Conservation (phyloP, 2,797 vertebrate genomes). For the Coregonus suidteri region DNA sequence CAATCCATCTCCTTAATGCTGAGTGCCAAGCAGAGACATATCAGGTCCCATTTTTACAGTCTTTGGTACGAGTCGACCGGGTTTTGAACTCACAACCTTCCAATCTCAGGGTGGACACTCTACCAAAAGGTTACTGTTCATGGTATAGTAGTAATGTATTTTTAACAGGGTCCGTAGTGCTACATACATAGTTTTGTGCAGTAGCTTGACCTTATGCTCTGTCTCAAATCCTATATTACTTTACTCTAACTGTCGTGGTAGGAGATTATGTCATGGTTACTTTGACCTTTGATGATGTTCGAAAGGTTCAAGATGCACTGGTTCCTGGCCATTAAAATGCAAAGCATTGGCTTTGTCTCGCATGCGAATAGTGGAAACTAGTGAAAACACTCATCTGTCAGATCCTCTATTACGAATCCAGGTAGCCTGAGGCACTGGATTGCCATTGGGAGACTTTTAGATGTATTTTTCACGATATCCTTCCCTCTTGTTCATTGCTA, state of each 20-base stretch:
- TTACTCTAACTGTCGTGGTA: not conserved
- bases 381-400: constrained; percentile 12
- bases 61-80: no score
- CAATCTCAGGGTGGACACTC: no score
- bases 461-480: not conserved
- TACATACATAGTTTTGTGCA: no score
- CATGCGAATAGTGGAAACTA: constrained; percentile 30
- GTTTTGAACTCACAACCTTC: no score
- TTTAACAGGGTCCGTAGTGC: no score
- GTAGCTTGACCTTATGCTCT: no score
- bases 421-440: constrained; percentile 25
- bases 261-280: not conserved
- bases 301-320: constrained; percentile 42
- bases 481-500: not conserved
- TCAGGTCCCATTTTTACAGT: no score
- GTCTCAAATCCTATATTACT: no score
- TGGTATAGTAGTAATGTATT: no score
- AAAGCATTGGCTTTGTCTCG: constrained; percentile 21
- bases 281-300: constrained; percentile 29
- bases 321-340: constrained; percentile 42
- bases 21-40: no score
- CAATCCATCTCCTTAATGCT: no score
- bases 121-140: no score
- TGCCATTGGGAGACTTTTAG: not conserved
- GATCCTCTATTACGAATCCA: constrained; percentile 7